Percentiles rank a stretch among this genome's conserved stretches.
phyloP scores from a whole-genome alignment of 2,888 invertebrate species.

The Osmoderma eremita region DNA sequence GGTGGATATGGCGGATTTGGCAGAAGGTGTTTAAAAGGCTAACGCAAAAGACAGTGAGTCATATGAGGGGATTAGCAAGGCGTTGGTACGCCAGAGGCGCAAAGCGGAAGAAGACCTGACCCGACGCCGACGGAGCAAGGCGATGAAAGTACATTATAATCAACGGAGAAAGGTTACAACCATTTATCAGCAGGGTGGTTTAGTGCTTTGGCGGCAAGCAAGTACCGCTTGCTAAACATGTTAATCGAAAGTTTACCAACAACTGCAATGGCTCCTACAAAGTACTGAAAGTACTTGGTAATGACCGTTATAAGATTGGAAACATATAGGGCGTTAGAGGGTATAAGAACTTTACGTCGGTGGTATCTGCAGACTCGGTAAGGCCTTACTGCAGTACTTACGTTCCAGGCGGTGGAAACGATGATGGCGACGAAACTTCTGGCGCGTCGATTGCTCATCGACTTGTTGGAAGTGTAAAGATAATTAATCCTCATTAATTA shows the following conservation, averaged over 20 bases:
- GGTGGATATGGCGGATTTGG: too few species aligned
- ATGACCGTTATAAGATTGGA: conserved; percentile 44
- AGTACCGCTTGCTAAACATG: conserved; percentile 42
- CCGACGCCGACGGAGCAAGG: conserved; percentile 10
- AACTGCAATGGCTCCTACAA: conserved; percentile 43
- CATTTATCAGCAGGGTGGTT: conserved; percentile 43
- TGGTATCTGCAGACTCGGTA: too few species aligned
- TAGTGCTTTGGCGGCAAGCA: conserved; percentile 46
- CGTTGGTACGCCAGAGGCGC: neutral
- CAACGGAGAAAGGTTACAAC: conserved; percentile 45
- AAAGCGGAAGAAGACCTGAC: conserved; percentile 12
- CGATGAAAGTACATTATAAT: conserved; percentile 32
- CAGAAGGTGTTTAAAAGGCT: too few species aligned
- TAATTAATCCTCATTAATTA: too few species aligned
- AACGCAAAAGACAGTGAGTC: neutral
- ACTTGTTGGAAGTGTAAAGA: too few species aligned
- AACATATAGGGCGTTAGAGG: too few species aligned
- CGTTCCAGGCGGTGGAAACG: too few species aligned
- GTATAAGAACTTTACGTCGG: too few species aligned
- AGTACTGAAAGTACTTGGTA: conserved; percentile 30
- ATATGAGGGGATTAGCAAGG: neutral
- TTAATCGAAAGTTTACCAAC: conserved; percentile 44
- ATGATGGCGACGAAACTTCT: too few species aligned
- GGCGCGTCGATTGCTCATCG: too few species aligned
- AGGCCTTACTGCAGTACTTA: too few species aligned